Base-by-base conservation (phyloP, 2,113 vertebrate species). In the Arothron firmamentum region DNA sequence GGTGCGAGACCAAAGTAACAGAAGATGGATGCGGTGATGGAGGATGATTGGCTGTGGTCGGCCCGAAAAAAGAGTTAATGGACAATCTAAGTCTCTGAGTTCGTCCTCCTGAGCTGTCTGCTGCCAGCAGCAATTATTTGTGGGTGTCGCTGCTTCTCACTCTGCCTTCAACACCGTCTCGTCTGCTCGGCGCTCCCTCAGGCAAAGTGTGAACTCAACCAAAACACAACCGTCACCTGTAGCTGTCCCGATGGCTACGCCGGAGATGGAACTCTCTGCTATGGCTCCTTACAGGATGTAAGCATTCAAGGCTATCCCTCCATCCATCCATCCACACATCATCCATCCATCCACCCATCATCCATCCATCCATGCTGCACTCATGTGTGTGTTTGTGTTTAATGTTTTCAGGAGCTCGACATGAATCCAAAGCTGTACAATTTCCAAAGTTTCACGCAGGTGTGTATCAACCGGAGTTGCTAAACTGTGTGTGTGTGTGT, bases 261-360 rank as follows among this genome's bases (percentile, higher is more conserved):
- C 2, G 97, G 97, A 28, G 91, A 98, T 18, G 96, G 95, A 45
- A 51, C 80, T 45, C 77, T 52, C 0, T 98, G 97, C 87, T 98
- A 93, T 0, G 93, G 94, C 23, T 88, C 91, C 11, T 45, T 99
- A 43, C 52, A 92, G 25, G 72, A 87, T 6, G 90, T 88, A 47
- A 74, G 47, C 56, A 1, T 17, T 46, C 28, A 53, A 1, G 5
- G 8, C 17, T 4, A n/a, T n/a, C 17, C 45, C 2, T n/a, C 17
- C 45, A 46, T n/a, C 17, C 15, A 2, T 46, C 17, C 45, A n/a
- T 8, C 17, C 45, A 46, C 15, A 2, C 45, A n/a, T 16, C 45
- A 38, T 38, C 10, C 34, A 38, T 38, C 34, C 34, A 38, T 38
- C 34, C 10, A 34, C 6, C 31, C 31, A 34, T 34, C 31, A 2